phyloP scores from a whole-genome alignment of 2,113 vertebrate species.

The Trogon melanurus region DNA sequence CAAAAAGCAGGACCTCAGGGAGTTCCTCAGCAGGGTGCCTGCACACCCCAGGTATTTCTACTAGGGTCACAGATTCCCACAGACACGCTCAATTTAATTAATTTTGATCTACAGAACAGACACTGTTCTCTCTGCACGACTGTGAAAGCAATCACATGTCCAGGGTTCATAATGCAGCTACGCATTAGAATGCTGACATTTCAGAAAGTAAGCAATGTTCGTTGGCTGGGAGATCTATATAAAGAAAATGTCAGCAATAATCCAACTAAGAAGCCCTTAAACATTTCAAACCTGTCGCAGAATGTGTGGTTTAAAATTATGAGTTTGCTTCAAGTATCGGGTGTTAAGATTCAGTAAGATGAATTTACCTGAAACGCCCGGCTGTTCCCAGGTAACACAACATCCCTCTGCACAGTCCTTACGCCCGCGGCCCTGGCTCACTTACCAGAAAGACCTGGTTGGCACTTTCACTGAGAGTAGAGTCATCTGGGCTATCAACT shows the following conservation, averaged over 20 bases:
- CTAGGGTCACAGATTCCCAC: background rate
- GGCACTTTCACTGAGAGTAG: conserved; percentile 98
- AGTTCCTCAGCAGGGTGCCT: background rate
- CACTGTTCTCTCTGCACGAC: background rate
- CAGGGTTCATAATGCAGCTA: background rate
- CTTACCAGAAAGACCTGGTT: conserved; percentile 98
- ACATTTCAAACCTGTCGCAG: background rate
- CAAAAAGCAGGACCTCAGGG: background rate
- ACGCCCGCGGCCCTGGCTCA: background rate
- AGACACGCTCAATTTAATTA: background rate
- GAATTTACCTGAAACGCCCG: background rate
- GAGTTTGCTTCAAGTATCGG: background rate
- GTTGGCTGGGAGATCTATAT: background rate
- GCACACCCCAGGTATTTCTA: background rate
- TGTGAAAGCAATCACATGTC: background rate
- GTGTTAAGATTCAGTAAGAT: background rate
- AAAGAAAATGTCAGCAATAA: background rate
- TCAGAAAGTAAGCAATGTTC: background rate
- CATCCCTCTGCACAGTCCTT: background rate
- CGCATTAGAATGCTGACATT: background rate
- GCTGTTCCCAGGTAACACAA: background rate
- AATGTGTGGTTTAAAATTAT: background rate
- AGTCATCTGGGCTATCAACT: conserved; percentile 97
- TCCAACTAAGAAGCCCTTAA: background rate
- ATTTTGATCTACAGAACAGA: background rate